phyloP scores from a whole-genome alignment of 2,113 vertebrate species.

The Hyla sarda region DNA sequence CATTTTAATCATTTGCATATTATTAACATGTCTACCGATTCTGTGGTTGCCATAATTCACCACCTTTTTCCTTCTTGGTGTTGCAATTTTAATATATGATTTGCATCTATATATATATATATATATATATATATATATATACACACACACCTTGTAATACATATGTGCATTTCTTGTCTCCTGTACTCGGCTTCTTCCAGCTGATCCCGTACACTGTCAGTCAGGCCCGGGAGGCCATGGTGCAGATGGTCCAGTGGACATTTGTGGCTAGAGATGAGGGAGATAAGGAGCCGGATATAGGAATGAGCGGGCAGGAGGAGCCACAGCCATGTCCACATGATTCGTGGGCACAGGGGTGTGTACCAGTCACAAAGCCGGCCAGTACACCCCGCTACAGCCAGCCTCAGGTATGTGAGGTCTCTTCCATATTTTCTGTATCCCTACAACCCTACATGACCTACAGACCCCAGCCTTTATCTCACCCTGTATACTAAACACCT shows the following conservation, averaged over 20 bases:
- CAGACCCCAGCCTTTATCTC: too few relatives aligned
- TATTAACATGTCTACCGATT: too few relatives aligned
- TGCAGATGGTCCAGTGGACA: slow-evolving; percentile 70
- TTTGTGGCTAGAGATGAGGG: slow-evolving; percentile 76
- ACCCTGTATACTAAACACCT: neutral
- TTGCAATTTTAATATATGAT: too few relatives aligned
- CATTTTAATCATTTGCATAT: too few relatives aligned
- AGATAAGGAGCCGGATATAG: slow-evolving; percentile 62
- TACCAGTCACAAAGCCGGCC: slow-evolving; percentile 60
- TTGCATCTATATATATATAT: too few relatives aligned
- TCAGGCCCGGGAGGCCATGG: slow-evolving; percentile 73
- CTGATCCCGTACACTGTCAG: slow-evolving; percentile 71
- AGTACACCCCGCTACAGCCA: neutral
- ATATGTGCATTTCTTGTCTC: too few relatives aligned
- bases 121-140: too few relatives aligned
- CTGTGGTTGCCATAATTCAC: too few relatives aligned
- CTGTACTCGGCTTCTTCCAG: slow-evolving; percentile 63
- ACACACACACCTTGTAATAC: too few relatives aligned
- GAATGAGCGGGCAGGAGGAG: slow-evolving; percentile 70
- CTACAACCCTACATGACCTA: too few relatives aligned
- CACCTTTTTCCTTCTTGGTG: too few relatives aligned
- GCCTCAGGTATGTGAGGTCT: slow-evolving; percentile 63
- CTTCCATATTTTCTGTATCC: neutral
- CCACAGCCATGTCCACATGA: slow-evolving; percentile 67
- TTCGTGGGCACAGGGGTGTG: slow-evolving; percentile 76